Evolutionary conservation across 1,140 invertebrate genomes (phyloP), one percentile per base, ranked within the genome.

Genomic region (Agrilus planipennis): DNA sequence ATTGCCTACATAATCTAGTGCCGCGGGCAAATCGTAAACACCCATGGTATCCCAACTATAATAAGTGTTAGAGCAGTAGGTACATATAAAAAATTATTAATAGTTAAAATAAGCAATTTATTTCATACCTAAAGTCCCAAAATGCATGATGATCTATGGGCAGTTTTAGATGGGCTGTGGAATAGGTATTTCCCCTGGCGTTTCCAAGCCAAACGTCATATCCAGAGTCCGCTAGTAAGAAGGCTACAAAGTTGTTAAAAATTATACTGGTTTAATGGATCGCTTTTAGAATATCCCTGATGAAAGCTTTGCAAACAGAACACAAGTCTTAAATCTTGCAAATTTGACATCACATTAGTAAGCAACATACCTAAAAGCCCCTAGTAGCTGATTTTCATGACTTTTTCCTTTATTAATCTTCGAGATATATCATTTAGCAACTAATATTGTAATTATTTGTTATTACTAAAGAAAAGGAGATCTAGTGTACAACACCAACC

Each of bases 161-260:
- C 5, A 71, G 47, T 2, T 29, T 57, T 1, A 55, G 37, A 52
- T 75, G 73, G 2, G 57, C 62, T 27, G 53, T 64, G 1, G 73
- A 75, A 52, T 82, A 80, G 14, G 58, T 62, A 46, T 75, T 83
- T 1, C 81, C 80, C 39, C 81, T 63, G 4, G 67, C 63, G 53
- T 86, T 84, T 1, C 75, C 76, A 37, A 84, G 51, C 80, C 80
- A 85, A 0, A 89, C 83, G 52, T 89, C 84, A 47, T 76, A 89
- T 15, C 82, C 82, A 39, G 63, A 59, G 59, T 84, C 77, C 2
- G 77, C 72, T 4, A 85, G 60, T 16, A 79, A 59, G 47, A 77
- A 83, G 4, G 57, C 81, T 79, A 45, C 34, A 63, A 63, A 6
- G 4, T 4, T 21, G 6, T 17, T 7, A 17, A 21, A 19, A n/a